Evolutionary conservation across 2,888 invertebrate genomes (phyloP), one percentile per base, ranked within the genome.

Genomic region (Azorinus chamasolen): DNA sequence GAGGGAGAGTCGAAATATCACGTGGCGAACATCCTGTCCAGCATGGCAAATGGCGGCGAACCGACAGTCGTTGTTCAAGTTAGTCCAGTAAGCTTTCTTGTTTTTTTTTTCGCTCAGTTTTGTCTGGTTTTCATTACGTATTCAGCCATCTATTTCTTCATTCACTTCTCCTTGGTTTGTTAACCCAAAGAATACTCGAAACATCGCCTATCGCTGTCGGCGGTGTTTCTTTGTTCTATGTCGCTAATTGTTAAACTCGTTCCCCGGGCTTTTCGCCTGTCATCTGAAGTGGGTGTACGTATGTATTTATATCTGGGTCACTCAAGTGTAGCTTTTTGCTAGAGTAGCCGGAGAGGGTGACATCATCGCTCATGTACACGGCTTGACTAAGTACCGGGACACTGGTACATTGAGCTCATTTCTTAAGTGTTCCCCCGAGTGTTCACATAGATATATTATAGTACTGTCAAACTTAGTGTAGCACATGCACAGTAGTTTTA

Each of bases 21-120:
- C 77, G 93, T 93, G 83, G 92, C 92, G n/a, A 91, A 89, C 82
- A 93, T 93, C 59, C 79, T 93, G 57, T 91, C 92, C 27, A 90
- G 89, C 54, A 92, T 93, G 92, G 91, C 92, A 4, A 91, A 88
- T 72, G 91, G 89, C 61, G 90, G 89, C 68, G 76, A 83, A 32
- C 71, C 82, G 39, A 74, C 85, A 24, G 57, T 79, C 24, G 61
- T 68, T 39, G 73, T 76, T 16, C 45, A 62, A 39, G 80, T 79
- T 18, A 82, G 65, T 48, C 69, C 83, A 68, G 85, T 85, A 85
- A 85, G 85, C 65, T 64, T 65, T 63, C 1, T 57, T 63, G 55
- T 58, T 63, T 43, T 46, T n/a, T n/a, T 51, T 61, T 54, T 32
- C 32, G 32, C 32, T 6, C 5, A 32, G 4, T 32, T 32, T 4